These are phyloP conservation scores for Protobothrops mucrosquamatus DNA, from an alignment of 2,113 vertebrate genomes.

Conservation along the genomic window DNA sequence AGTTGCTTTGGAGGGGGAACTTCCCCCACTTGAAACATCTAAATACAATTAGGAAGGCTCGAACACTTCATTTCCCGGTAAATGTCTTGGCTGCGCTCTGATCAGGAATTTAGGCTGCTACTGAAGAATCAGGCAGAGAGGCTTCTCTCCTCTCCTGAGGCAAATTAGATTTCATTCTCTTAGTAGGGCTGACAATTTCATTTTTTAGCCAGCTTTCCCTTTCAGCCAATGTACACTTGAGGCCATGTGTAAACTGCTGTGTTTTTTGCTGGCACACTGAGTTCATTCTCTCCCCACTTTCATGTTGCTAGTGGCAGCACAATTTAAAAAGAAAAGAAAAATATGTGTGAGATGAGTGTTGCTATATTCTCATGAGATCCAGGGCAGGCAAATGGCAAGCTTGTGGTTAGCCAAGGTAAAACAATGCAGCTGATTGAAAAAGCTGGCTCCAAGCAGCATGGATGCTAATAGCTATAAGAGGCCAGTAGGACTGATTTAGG, in stretches of 20 bases:
- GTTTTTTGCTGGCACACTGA: constrained; percentile 35
- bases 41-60: constrained; percentile 39
- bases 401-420: constrained; percentile 24
- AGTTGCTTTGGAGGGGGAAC: constrained; percentile 55
- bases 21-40: constrained; percentile 39
- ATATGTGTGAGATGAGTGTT: neutral
- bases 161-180: constrained; percentile 53
- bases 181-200: constrained; percentile 49
- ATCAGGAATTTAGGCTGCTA: constrained; percentile 58
- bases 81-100: constrained; percentile 44
- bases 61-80: constrained; percentile 46
- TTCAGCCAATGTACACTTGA: constrained; percentile 18
- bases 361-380: constrained; percentile 31
- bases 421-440: constrained; percentile 29
- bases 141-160: constrained; percentile 53
- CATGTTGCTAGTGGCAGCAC: constrained; percentile 27
- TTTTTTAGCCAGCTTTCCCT: constrained; percentile 39
- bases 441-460: constrained; percentile 13
- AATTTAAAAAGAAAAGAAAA: constrained; percentile 15
- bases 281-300: constrained; percentile 25
- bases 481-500: constrained; percentile 28
- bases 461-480: constrained; percentile 5
- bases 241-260: constrained; percentile 8
- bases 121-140: constrained; percentile 35
- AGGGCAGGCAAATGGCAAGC: constrained; percentile 32